phyloP scores from a whole-genome alignment of 2,113 vertebrate species.

The Laticauda colubrina region DNA sequence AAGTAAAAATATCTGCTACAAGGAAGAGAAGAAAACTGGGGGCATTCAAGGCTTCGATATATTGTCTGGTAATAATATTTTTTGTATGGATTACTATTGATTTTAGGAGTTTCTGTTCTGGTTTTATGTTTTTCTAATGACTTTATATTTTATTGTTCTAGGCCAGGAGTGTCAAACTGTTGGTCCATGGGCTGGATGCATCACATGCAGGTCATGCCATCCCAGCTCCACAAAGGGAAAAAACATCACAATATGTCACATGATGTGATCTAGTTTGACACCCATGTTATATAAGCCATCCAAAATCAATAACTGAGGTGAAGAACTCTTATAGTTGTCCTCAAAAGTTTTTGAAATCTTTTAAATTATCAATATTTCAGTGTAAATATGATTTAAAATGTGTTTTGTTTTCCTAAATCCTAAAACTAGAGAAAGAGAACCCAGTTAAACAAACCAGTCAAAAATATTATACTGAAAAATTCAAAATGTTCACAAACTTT shows the following conservation, averaged over 20 bases:
- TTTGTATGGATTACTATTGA: not conserved
- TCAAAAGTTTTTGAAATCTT: not conserved
- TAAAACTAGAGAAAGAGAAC: not conserved
- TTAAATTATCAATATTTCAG: not conserved
- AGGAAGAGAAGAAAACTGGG: not conserved
- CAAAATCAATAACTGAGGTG: not conserved
- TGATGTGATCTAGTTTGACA: too few species aligned
- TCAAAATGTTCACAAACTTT: not conserved
- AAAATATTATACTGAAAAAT: not conserved
- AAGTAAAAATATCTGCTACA: not conserved
- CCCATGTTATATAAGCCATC: not conserved
- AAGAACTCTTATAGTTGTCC: not conserved
- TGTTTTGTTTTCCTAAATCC: not conserved
- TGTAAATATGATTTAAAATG: not conserved
- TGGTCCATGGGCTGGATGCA: too few species aligned
- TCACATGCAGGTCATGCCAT: too few species aligned
- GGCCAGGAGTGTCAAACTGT: not conserved
- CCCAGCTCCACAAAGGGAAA: too few species aligned
- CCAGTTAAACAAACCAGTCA: not conserved
- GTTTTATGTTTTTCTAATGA: not conserved
- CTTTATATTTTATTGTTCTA: not conserved
- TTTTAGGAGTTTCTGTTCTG: not conserved
- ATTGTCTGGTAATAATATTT: not conserved
- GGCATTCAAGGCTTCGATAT: not conserved
- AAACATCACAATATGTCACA: too few species aligned